Evolutionary conservation across 2,888 invertebrate genomes (phyloP).

Genomic region (Xanthostigma xanthostigma): DNA sequence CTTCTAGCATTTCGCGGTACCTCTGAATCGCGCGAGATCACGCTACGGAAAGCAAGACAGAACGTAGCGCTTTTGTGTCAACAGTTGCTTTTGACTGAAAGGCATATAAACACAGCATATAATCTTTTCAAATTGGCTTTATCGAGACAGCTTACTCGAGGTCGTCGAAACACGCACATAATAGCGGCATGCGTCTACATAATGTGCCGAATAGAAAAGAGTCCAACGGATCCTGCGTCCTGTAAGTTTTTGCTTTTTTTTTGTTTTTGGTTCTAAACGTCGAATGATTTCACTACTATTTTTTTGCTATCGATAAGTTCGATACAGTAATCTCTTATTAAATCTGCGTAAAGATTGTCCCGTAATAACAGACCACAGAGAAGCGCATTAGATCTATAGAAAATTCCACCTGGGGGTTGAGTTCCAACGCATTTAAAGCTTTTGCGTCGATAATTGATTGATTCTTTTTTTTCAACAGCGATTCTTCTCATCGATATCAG

Average conservation of each 20-base stretch:
- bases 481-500: slow-evolving; percentile 83
- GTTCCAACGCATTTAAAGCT: no score
- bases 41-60: slow-evolving; percentile 72
- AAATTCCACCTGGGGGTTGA: no score
- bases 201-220: slow-evolving; percentile 79
- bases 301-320: no score
- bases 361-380: no score
- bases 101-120: slow-evolving; percentile 84
- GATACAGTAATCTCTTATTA: no score
- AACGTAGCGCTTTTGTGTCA: slow-evolving; percentile 76
- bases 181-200: slow-evolving; percentile 96
- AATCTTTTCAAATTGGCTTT: slow-evolving; percentile 90
- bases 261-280: neutral
- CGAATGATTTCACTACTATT: no score
- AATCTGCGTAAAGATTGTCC: no score
- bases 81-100: slow-evolving; percentile 76
- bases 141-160: slow-evolving; percentile 70
- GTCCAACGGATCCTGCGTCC: no score
- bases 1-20: slow-evolving; percentile 60
- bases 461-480: neutral
- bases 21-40: slow-evolving; percentile 85
- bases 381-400: no score
- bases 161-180: slow-evolving; percentile 78
- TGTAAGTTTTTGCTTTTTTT: neutral
- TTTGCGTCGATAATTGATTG: no score